Percentiles rank a stretch among this genome's conserved stretches.
Conservation (phyloP, 2,888 invertebrate genomes). For the Rotaria socialis region DNA sequence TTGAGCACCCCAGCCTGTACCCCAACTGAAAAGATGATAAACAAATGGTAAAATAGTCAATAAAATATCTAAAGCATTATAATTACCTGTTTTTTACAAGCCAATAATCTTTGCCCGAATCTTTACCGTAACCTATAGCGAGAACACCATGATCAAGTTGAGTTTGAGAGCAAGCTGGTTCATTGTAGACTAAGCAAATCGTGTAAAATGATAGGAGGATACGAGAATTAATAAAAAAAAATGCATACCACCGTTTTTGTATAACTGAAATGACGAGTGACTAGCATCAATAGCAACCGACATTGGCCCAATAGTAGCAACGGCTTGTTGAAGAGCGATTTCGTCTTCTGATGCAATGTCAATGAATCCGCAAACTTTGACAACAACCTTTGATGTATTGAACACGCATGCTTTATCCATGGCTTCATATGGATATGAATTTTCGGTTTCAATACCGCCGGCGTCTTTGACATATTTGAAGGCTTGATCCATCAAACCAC, state of each 20-base stretch:
- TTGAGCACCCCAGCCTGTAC: not conserved
- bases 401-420: constrained; percentile 41
- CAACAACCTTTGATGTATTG: constrained; percentile 45
- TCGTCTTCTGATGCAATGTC: constrained; percentile 48
- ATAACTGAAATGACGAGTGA: constrained; percentile 44
- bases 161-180: constrained; percentile 72
- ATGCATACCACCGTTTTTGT: constrained; percentile 48
- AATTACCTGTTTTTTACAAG: constrained; percentile 74
- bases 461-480: constrained; percentile 21
- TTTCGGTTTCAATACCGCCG: not conserved
- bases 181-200: constrained; percentile 67
- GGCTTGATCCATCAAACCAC: constrained; percentile 36
- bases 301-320: constrained; percentile 47
- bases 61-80: not conserved
- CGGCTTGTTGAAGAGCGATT: constrained; percentile 47
- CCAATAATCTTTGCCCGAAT: constrained; percentile 73
- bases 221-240: not conserved
- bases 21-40: constrained; percentile 13
- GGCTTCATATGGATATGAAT: constrained; percentile 9
- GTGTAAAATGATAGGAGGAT: not conserved
- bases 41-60: not conserved
- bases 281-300: constrained; percentile 48
- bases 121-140: constrained; percentile 75
- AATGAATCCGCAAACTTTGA: constrained; percentile 48
- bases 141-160: constrained; percentile 80